Evolutionary conservation across 2,888 invertebrate genomes (phyloP).

Genomic region (Itoplectis maculator): DNA sequence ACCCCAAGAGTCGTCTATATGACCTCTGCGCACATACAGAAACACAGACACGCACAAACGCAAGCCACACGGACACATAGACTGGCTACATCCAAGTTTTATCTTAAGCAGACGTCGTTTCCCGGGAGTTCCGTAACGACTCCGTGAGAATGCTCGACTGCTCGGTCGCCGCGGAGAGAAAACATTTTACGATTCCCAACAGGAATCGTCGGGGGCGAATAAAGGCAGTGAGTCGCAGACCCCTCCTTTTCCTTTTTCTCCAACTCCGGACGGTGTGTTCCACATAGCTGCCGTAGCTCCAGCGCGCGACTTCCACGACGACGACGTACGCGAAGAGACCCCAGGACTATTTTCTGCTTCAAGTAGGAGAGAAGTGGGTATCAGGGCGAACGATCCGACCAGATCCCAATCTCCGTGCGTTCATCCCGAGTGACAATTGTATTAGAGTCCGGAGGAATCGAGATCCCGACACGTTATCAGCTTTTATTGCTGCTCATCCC

Average conservation of each 20-base stretch:
- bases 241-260: constrained; percentile 13
- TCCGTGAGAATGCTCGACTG: constrained; percentile 22
- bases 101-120: constrained; percentile 58
- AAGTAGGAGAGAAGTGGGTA: constrained; percentile 23
- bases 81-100: constrained; percentile 49
- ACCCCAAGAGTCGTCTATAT: constrained; percentile 40
- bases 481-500: constrained; percentile 4
- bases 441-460: constrained; percentile 14
- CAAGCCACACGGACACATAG: too few species aligned
- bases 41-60: neutral
- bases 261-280: neutral
- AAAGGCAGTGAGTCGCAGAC: constrained; percentile 35
- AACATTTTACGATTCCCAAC: constrained; percentile 62
- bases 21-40: neutral
- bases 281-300: constrained; percentile 1
- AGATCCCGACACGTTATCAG: constrained; percentile 18
- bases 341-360: constrained; percentile 10
- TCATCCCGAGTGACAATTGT: constrained; percentile 17
- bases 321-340: neutral
- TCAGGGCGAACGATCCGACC: constrained; percentile 13
- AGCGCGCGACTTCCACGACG: neutral
- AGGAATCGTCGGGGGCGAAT: constrained; percentile 50
- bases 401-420: constrained; percentile 18
- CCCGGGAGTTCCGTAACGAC: constrained; percentile 49
- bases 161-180: constrained; percentile 34